Evolutionary conservation across 2,113 vertebrate genomes (phyloP), one percentile per base, ranked within the genome.

Genomic region (Saccopteryx leptura): DNA sequence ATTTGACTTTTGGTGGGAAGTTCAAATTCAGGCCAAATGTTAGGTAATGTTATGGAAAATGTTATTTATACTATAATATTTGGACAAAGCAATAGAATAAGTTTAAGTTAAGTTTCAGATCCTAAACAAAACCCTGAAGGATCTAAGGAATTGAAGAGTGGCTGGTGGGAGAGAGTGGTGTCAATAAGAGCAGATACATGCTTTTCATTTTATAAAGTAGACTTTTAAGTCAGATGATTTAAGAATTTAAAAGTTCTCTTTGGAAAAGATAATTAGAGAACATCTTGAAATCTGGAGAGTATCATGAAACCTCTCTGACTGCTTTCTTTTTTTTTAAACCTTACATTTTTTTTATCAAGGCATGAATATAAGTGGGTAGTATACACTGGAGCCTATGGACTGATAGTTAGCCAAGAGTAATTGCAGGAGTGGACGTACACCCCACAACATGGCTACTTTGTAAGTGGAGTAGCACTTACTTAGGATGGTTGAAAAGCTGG

Each of bases 161-260:
- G 4, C 2, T 46, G 12, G 3, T 56, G 19, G 48, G 15, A 26
- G 26, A 28, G 68, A 48, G 28, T 15, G 4, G 7, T 4, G 4
- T 88, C 28, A 31, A 9, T 24, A 28, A 71, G 9, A 72, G 72
- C 52, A 74, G 78, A 71, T 52, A 4, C 5, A 56, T 23, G 31
- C n/a, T 66, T n/a, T 50, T 89, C 60, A 74, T 63, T 93, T 74
- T 71, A 52, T 58, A 52, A 56, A 78, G 24, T 69, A 33, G 2
- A 7, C 13, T 80, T 90, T 72, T 79, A 26, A 74, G 26, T 72
- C 12, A 87, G 46, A 65, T 19, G 88, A 52, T 82, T 76, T 93
- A 74, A 68, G 28, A 54, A 54, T 68, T 85, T 24, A 91, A 33
- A 82, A 76, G 9, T 50, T 82, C 24, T 96, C 54, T 90, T 94